Evolutionary conservation across 2,113 vertebrate genomes (phyloP).

Genomic region (Gnathonemus echidnorhynchus): DNA sequence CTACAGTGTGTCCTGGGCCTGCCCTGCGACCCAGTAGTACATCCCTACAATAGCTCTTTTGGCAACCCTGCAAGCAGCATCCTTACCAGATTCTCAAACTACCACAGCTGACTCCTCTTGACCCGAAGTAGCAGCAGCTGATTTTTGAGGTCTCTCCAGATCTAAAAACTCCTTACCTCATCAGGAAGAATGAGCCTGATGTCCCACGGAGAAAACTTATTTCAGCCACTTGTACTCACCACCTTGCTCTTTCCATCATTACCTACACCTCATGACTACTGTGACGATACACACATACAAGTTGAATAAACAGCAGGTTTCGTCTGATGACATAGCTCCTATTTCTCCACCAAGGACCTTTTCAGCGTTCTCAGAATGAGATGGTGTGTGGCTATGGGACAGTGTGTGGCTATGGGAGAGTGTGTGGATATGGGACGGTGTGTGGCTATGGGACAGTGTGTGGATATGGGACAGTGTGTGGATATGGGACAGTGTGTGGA

Average conservation of each 20-base stretch:
- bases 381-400: not conserved
- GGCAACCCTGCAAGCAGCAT: not conserved
- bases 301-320: not conserved
- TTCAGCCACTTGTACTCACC: not conserved
- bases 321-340: not conserved
- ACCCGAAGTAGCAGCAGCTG: not conserved
- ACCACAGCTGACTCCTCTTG: not conserved
- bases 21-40: not conserved
- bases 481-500: not conserved
- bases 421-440: no score
- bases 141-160: not conserved
- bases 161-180: not conserved
- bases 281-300: not conserved
- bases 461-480: not conserved
- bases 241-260: not conserved
- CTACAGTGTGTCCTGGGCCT: not conserved
- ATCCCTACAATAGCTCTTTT: not conserved
- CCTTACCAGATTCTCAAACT: not conserved
- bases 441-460: not conserved
- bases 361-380: not conserved
- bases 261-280: not conserved
- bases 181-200: not conserved
- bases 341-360: not conserved
- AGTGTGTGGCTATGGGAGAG: not conserved
- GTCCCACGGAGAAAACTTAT: not conserved